These are phyloP conservation scores for Nemopilema nomurai DNA, from an alignment of 30 jellyfish, hydroid and myxozoan species.

Conservation along the genomic window DNA sequence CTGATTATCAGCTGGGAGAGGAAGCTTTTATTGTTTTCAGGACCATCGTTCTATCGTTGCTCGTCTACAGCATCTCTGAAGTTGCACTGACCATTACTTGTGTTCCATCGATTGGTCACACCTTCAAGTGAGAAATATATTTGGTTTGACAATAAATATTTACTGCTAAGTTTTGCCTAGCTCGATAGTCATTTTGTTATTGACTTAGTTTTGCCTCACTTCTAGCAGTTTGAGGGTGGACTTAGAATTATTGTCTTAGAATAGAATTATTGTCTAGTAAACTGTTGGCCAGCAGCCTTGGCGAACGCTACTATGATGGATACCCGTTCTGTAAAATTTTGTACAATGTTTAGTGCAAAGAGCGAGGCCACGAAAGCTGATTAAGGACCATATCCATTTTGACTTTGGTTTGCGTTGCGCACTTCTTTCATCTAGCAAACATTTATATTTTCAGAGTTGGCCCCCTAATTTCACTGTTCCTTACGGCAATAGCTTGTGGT, in stretches of 20 bases:
- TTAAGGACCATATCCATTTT: not conserved
- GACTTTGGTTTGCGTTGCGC: not conserved
- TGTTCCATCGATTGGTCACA: conserved; percentile 82
- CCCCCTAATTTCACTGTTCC: conserved; percentile 82
- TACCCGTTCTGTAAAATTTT: not conserved
- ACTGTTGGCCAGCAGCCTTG: too few species aligned
- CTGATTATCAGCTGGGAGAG: too few species aligned
- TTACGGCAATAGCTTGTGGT: conserved; percentile 94
- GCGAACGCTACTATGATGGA: too few species aligned
- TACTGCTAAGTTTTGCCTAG: too few species aligned
- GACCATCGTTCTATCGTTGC: conserved; percentile 64
- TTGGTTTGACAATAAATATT: too few species aligned
- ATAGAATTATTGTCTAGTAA: too few species aligned
- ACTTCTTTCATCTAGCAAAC: not conserved
- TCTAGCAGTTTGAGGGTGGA: too few species aligned
- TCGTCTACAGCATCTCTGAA: conserved; percentile 78
- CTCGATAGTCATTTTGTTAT: not conserved
- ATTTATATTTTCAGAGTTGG: conserved; percentile 62
- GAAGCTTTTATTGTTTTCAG: conserved; percentile 61
- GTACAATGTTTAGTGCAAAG: not conserved
- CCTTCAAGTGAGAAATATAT: conserved; percentile 47
- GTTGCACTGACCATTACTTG: conserved; percentile 76
- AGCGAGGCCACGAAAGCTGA: not conserved
- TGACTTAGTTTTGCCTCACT: too few species aligned
- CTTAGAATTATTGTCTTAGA: too few species aligned